phyloP scores from a whole-genome alignment of 2,888 invertebrate species.

The Gandaritis pyraliata region DNA sequence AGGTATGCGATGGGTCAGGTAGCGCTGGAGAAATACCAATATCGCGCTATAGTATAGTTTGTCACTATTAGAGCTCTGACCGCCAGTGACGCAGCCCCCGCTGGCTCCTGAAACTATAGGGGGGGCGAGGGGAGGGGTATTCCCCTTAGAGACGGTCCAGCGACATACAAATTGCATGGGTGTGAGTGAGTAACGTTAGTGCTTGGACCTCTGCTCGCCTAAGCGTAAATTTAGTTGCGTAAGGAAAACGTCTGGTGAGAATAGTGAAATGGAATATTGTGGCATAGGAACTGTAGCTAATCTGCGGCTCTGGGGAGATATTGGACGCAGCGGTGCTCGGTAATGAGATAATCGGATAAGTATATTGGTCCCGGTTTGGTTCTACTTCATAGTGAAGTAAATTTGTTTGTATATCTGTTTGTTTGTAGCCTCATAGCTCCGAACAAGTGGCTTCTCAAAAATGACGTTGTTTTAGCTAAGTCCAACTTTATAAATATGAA shows the following conservation, averaged over 20 bases:
- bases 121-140: constrained; percentile 57
- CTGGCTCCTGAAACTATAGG: constrained; percentile 52
- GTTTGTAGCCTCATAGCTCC: not conserved
- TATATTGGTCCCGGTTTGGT: constrained; percentile 42
- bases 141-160: constrained; percentile 48
- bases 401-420: not conserved
- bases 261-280: constrained; percentile 50
- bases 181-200: constrained; percentile 80
- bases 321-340: constrained; percentile 61
- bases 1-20: constrained; percentile 52
- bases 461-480: no score
- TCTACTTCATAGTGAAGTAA: not conserved
- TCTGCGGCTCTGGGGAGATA: constrained; percentile 47
- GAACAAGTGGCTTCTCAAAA: no score
- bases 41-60: constrained; percentile 79
- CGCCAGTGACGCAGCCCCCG: constrained; percentile 67
- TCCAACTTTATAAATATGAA: no score
- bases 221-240: constrained; percentile 83
- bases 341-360: constrained; percentile 54
- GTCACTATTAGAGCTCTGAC: constrained; percentile 77
- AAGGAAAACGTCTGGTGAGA: constrained; percentile 80
- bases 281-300: constrained; percentile 26
- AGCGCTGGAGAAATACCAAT: constrained; percentile 64
- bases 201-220: constrained; percentile 78
- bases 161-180: constrained; percentile 77